Conservation (phyloP, 2,113 vertebrate genomes). For the Callocephalon fimbriatum region DNA sequence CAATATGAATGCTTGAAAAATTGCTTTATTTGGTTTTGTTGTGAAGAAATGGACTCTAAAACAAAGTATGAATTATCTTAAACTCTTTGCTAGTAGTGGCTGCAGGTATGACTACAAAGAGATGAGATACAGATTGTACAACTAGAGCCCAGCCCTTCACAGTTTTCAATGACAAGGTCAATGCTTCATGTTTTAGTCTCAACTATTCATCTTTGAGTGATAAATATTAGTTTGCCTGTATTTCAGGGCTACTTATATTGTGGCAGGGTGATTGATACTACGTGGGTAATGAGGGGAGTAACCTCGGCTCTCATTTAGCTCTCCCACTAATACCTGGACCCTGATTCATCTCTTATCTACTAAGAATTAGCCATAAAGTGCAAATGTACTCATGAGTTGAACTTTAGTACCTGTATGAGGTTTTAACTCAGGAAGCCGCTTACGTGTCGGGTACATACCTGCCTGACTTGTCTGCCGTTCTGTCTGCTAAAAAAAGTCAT, state of each 20-base stretch:
- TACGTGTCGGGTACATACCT: not conserved
- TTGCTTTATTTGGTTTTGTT: not conserved
- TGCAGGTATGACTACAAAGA: not conserved
- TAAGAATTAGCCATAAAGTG: not conserved
- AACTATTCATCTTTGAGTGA: not conserved
- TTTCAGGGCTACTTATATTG: not conserved
- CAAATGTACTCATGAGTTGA: not conserved
- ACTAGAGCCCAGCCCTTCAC: not conserved
- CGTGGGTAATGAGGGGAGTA: not conserved
- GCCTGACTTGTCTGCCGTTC: not conserved
- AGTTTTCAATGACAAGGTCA: not conserved
- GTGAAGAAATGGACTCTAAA: not conserved
- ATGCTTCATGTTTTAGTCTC: not conserved
- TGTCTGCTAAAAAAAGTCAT: not conserved
- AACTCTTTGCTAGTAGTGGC: not conserved
- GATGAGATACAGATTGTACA: not conserved
- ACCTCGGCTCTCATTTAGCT: not conserved
- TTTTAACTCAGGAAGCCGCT: not conserved
- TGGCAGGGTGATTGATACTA: not conserved
- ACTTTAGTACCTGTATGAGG: constrained; percentile 34
- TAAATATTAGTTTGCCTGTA: rapidly evolving
- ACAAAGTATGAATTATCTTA: not conserved
- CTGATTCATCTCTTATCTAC: constrained; percentile 53
- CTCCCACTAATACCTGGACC: not conserved
- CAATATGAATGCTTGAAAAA: not conserved